Conservation (phyloP, 2,797 vertebrate genomes). For the Intellagama lesueurii region DNA sequence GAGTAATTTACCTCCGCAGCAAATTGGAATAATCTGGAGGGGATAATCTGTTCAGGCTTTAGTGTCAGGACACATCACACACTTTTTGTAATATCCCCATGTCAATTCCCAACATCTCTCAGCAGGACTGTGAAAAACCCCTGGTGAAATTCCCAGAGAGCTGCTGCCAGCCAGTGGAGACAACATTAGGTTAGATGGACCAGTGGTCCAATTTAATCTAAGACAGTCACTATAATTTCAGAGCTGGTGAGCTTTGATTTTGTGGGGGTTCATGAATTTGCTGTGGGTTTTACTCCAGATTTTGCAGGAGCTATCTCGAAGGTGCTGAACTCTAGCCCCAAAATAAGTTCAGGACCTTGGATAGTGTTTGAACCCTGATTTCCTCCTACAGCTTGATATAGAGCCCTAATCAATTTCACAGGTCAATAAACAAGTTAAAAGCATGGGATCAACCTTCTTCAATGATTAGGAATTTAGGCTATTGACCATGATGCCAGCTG, state of each 20-base stretch:
- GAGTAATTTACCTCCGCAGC: accelerated
- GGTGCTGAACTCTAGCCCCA: too few relatives aligned
- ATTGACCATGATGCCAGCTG: background rate
- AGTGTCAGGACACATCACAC: background rate
- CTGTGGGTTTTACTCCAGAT: too few relatives aligned
- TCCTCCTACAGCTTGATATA: background rate
- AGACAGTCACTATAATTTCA: too few relatives aligned
- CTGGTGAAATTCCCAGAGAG: background rate
- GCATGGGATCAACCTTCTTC: too few relatives aligned
- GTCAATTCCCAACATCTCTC: background rate
- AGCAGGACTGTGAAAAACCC: background rate
- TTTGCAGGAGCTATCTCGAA: background rate
- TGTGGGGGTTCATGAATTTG: too few relatives aligned
- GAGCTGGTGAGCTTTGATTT: background rate
- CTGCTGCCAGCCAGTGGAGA: background rate
- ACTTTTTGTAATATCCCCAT: background rate
- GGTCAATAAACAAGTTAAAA: background rate
- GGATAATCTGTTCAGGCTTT: background rate
- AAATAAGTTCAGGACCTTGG: too few relatives aligned
- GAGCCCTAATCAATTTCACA: background rate
- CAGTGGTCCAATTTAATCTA: too few relatives aligned
- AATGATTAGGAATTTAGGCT: background rate
- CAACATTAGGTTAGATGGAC: background rate
- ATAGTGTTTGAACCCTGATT: background rate
- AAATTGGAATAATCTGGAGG: background rate